These are phyloP conservation scores for Sarcophaga caerulescens DNA, from an alignment of 2,888 invertebrate genomes.

Conservation along the genomic window DNA sequence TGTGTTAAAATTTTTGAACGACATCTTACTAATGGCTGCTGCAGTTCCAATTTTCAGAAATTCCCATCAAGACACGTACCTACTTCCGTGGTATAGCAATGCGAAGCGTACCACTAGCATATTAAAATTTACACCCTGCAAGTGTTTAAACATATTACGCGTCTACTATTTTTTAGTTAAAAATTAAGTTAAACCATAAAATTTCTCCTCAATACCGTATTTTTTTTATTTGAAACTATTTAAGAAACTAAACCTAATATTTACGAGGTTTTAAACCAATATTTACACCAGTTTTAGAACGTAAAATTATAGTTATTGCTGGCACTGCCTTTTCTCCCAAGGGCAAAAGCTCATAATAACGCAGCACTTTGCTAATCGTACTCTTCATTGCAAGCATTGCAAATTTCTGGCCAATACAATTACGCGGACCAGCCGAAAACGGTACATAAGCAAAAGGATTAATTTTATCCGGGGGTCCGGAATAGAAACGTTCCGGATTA, in stretches of 20 bases:
- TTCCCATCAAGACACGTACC: too few relatives aligned
- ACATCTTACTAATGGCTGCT: too few relatives aligned
- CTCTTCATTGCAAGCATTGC: slow-evolving; percentile 77
- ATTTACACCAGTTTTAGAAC: slow-evolving; percentile 76
- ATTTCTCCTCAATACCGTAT: too few relatives aligned
- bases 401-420: slow-evolving; percentile 78
- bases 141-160: too few relatives aligned
- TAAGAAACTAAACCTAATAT: background rate
- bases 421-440: slow-evolving; percentile 82
- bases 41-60: too few relatives aligned
- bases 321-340: slow-evolving; percentile 74
- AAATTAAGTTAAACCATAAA: too few relatives aligned
- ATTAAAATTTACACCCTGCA: too few relatives aligned
- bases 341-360: slow-evolving; percentile 75
- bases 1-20: too few relatives aligned
- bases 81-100: too few relatives aligned
- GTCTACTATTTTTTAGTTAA: too few relatives aligned
- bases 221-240: too few relatives aligned
- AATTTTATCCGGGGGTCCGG: slow-evolving; percentile 78
- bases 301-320: slow-evolving; percentile 75
- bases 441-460: slow-evolving; percentile 75
- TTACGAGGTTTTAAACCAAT: slow-evolving; percentile 74
- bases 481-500: slow-evolving; percentile 77
- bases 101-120: too few relatives aligned
- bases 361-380: slow-evolving; percentile 74